Base-by-base conservation (phyloP, 2,888 invertebrate genomes). In the Diabrotica balteata region DNA sequence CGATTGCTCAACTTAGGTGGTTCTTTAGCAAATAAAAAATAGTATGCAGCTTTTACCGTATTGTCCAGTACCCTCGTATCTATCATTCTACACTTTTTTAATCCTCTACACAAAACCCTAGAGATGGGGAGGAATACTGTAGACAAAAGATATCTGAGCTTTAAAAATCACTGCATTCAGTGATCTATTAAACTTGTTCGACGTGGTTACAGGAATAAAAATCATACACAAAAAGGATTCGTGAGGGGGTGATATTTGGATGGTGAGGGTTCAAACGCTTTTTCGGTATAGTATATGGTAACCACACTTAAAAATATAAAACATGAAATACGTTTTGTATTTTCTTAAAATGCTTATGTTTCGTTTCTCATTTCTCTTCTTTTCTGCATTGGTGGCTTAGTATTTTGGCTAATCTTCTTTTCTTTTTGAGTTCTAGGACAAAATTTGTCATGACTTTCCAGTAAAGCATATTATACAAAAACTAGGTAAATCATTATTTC, bases 21-120 rank as follows among this genome's bases (percentile, higher is more conserved):
- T 1, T 4, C 32, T 5, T 32, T 2, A 32, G 5, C 5, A 32
- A 32, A 32, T 32, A 32, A 32, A 32, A 32, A 32, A 32, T 32
- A 32, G 32, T 5, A 1, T 4, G 32, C 32, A 32, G 4, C 32
- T 32, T 32, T 32, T 32, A 4, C 32, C 32, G 32, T 54, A 54
- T 54, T 54, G 54, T 54, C 54, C 54, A 54, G n/a, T 54, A 9
- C 54, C 54, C 54, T 43, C n/a, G 10, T 17, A 43, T 43, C 54
- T 54, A 42, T 43, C 54, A 43, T 54, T 54, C 54, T 32, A 54
- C 43, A 54, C 42, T 54, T 43, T 54, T 54, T 54, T 54, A 54
- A 54, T 54, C 54, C 54, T 54, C 43, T 2, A 54, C 10, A 54
- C 54, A 54, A 54, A 54, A 54, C 43, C 8, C n/a, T 54, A n/a